Conservation (phyloP, 2,113 vertebrate species). For the Anolis sagrei region DNA sequence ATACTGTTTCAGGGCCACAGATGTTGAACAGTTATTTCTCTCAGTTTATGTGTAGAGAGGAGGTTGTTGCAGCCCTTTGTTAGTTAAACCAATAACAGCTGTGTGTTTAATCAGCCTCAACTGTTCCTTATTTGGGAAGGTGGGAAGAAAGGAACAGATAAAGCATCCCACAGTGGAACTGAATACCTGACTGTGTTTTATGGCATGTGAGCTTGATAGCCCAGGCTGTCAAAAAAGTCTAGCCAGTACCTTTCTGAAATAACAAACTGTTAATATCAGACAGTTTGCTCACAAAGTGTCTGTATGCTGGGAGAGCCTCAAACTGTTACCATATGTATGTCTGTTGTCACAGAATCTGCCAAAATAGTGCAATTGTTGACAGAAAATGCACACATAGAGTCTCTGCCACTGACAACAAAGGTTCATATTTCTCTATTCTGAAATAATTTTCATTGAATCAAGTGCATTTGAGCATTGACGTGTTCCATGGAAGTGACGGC, state of each 20-base stretch:
- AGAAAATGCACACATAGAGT: too few relatives aligned
- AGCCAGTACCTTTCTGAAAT: slow-evolving; percentile 26
- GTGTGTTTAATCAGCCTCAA: not conserved
- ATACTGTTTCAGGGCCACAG: not conserved
- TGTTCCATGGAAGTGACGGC: not conserved
- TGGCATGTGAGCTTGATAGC: not conserved
- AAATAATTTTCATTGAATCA: not conserved
- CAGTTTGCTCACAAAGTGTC: slow-evolving; percentile 7
- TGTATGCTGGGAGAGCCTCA: slow-evolving; percentile 25
- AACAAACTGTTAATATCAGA: slow-evolving; percentile 9
- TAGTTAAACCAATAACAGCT: not conserved
- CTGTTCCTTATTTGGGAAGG: not conserved
- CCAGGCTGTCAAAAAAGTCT: not conserved
- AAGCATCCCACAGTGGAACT: not conserved
- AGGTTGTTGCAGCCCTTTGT: not conserved
- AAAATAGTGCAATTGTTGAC: not conserved
- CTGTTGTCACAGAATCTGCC: slow-evolving; percentile 10
- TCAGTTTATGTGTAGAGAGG: not conserved
- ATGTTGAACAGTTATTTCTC: not conserved
- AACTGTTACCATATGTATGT: not conserved
- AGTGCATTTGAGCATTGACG: not conserved
- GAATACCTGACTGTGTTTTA: not conserved
- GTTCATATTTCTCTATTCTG: too few relatives aligned
- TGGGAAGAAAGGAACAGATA: not conserved
- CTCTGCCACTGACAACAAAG: not conserved